A percentile compares a stretch with the other conserved stretches of the same genome.
phyloP scores from a whole-genome alignment of 2,113 vertebrate species.

The Tetrao urogallus region DNA sequence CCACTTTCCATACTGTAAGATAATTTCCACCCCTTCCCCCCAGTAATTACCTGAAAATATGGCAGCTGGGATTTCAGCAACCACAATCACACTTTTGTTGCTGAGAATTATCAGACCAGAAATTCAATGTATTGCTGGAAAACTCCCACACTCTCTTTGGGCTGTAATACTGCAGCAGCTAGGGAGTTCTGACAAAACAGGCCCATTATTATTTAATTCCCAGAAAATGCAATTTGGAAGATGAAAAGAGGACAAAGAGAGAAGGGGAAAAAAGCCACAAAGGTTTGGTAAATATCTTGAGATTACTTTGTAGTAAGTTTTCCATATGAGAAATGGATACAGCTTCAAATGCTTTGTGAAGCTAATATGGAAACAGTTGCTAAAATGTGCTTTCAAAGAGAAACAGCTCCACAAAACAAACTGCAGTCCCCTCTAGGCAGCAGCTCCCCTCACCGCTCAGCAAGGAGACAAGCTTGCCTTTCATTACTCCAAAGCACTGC shows the following conservation, averaged over 20 bases:
- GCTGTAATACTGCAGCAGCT: conserved; percentile 26
- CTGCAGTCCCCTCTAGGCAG: not conserved
- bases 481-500: not conserved
- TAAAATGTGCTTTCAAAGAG: not conserved
- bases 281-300: not conserved
- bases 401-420: conserved; percentile 14
- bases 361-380: not conserved
- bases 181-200: conserved; percentile 46
- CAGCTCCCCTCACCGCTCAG: not conserved
- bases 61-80: conserved; percentile 50
- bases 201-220: conserved; percentile 39
- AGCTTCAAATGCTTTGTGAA: conserved; percentile 6
- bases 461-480: not conserved
- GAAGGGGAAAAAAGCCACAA: not conserved
- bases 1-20: not conserved
- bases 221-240: conserved; percentile 39
- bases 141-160: conserved; percentile 19
- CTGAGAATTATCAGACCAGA: conserved; percentile 34
- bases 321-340: not conserved
- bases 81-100: conserved; percentile 57
- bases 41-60: conserved; percentile 61
- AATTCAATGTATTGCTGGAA: conserved; percentile 42
- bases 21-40: not conserved
- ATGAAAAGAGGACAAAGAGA: conserved; percentile 40
- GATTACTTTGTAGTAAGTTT: not conserved